These are phyloP conservation scores for Xiphophorus maculatus DNA, from an alignment of 2,113 vertebrate species.

Conservation along the genomic window DNA sequence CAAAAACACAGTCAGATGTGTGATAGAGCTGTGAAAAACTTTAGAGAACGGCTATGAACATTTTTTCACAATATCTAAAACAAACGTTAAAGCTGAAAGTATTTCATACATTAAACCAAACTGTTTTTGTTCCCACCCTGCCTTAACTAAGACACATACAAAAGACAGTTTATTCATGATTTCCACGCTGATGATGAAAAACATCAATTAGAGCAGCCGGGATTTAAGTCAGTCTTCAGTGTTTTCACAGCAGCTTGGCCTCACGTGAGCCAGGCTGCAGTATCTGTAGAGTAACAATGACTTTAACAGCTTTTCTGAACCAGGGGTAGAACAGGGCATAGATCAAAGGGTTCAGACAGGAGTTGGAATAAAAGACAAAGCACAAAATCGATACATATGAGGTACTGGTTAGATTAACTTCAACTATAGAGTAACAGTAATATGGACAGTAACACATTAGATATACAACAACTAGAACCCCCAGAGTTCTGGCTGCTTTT, in stretches of 20 bases:
- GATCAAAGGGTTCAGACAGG: conserved; percentile 34
- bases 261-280: conserved; percentile 13
- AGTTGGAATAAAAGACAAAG: conserved; percentile 9
- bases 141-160: too few relatives aligned
- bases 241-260: neutral
- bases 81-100: too few relatives aligned
- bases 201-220: too few relatives aligned
- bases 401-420: fast-evolving
- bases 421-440: neutral
- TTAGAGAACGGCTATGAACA: too few relatives aligned
- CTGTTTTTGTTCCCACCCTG: too few relatives aligned
- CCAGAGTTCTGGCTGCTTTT: conserved; percentile 47
- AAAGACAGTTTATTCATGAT: too few relatives aligned
- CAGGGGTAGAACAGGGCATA: conserved; percentile 43
- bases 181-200: too few relatives aligned
- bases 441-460: conserved; percentile 20
- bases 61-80: too few relatives aligned
- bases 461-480: conserved; percentile 21
- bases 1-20: too few relatives aligned
- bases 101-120: too few relatives aligned
- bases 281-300: conserved; percentile 47
- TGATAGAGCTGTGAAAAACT: too few relatives aligned
- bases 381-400: neutral
- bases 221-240: too few relatives aligned
- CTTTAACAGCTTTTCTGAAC: conserved; percentile 50